Evolutionary conservation across 2,113 vertebrate genomes (phyloP), one percentile per base, ranked within the genome.

Genomic region (Mustelus asterias): DNA sequence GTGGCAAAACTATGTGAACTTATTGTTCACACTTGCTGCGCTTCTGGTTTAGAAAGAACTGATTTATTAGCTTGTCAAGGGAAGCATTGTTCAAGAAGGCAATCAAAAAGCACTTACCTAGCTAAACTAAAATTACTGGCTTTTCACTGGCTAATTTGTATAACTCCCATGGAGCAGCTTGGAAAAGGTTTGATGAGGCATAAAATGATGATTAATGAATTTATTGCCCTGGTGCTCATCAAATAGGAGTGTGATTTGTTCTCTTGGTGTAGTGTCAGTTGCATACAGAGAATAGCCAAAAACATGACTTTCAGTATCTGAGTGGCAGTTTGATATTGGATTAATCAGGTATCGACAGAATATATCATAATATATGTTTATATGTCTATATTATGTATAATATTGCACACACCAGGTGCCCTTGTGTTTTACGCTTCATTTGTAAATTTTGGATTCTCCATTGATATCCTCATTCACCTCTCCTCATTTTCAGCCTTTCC

Each of bases 151-250:
- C 99, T 99, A 99, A 99, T 99, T 99, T 99, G 99, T 99, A 98
- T 98, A 98, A 99, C 98, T 99, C 98, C 99, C 99, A 98, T 98
- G 98, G 98, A 99, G 98, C 98, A 98, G 98, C 98, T 98, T 98
- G 99, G 98, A 99, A 99, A 99, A 98, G 98, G 98, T 98, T 99
- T 99, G 99, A 99, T 99, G 99, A 99, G 99, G 98, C 99, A 99
- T 99, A 99, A 99, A 99, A 99, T 99, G 98, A 99, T 99, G 99
- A 99, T 99, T 99, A 99, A 99, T 99, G 98, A 99, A 99, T 99
- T 99, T 99, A 99, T 99, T 99, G 99, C 98, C 98, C 98, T 97
- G 96, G 98, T 98, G 98, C 98, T 99, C 98, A 98, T 99, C 98
- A 99, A 99, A 98, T 97, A 97, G 98, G 98, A 98, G 97, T 98